Evolutionary conservation across 2,888 invertebrate species (phyloP).

Genomic region (Petrolisthes manimaculis): DNA sequence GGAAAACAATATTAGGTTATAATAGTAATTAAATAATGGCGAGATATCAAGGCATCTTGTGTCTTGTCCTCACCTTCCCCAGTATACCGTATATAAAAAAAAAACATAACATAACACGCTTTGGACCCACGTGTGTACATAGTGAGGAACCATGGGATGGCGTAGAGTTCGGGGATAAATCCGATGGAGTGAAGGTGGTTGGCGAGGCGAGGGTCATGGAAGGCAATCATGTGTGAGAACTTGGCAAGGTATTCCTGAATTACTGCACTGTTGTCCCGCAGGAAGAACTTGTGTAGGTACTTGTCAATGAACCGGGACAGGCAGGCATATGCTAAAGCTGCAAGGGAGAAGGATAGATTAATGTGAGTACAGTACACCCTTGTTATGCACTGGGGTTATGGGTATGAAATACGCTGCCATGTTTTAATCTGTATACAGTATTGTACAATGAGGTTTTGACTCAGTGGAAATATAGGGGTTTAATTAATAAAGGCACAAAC

Average conservation of each 20-base stretch:
- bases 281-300: constrained; percentile 95
- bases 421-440: too few relatives aligned
- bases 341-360: constrained; percentile 8
- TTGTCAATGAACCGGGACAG: constrained; percentile 95
- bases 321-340: constrained; percentile 94
- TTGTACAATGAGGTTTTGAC: too few relatives aligned
- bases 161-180: constrained; percentile 95
- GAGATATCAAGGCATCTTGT: background rate
- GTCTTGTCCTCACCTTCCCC: background rate
- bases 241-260: constrained; percentile 98
- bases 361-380: background rate
- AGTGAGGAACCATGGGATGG: constrained; percentile 98
- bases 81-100: too few relatives aligned
- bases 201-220: constrained; percentile 92
- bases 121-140: constrained; percentile 93
- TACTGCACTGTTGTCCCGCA: constrained; percentile 95
- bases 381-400: too few relatives aligned
- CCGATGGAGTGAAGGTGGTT: constrained; percentile 92
- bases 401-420: background rate
- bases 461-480: too few relatives aligned
- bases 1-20: background rate
- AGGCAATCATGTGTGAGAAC: constrained; percentile 95
- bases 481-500: too few relatives aligned
- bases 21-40: background rate
- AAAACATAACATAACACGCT: too few relatives aligned